phyloP scores from a whole-genome alignment of 1,140 invertebrate genomes.

The Nephila pilipes region DNA sequence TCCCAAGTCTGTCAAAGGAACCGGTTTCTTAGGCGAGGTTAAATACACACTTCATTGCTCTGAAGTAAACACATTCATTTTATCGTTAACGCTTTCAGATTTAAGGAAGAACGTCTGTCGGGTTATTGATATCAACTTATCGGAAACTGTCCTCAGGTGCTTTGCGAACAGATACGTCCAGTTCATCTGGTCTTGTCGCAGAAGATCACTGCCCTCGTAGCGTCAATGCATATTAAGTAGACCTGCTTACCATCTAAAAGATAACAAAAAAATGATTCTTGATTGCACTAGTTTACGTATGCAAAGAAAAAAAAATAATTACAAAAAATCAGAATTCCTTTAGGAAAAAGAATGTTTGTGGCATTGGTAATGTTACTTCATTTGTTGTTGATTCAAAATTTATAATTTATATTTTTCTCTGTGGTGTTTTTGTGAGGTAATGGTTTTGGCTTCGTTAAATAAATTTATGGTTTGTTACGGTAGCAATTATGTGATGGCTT shows the following conservation, averaged over 20 bases:
- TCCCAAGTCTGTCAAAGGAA: neutral
- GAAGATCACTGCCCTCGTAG: conserved; percentile 9
- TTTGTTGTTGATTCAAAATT: no score
- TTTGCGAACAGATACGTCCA: neutral
- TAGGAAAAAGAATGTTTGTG: no score
- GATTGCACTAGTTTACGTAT: neutral
- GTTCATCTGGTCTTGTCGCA: neutral
- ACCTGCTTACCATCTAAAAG: neutral
- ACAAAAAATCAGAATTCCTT: no score
- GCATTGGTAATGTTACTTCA: no score
- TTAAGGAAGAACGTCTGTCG: neutral
- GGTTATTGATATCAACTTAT: conserved; percentile 29
- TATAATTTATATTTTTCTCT: no score
- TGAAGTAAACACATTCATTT: conserved; percentile 61
- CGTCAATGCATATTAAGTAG: neutral
- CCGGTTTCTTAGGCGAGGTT: conserved; percentile 35
- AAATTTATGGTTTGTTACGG: no score
- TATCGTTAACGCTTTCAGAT: conserved; percentile 26
- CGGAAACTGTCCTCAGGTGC: neutral
- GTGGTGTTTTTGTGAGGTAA: no score
- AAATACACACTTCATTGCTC: neutral
- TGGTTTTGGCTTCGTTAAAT: no score
- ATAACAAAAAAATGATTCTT: neutral
- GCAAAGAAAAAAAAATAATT: neutral
- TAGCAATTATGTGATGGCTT: no score